These are phyloP conservation scores for Dorcus parallelipipedus DNA, from an alignment of 2,888 invertebrate species.

Conservation along the genomic window DNA sequence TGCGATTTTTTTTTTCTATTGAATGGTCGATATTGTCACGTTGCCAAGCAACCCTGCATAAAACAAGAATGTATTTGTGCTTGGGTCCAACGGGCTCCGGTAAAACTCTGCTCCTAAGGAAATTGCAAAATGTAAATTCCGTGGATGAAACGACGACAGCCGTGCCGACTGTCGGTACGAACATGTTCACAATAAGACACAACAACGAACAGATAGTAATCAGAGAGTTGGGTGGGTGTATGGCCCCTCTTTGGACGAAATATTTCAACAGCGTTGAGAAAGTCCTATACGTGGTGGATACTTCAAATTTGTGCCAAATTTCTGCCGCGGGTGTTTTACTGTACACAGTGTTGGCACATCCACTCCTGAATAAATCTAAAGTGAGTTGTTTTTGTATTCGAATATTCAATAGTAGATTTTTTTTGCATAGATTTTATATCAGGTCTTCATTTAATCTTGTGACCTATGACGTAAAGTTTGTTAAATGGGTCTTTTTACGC, in stretches of 20 bases:
- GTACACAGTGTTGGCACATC: conserved; percentile 74
- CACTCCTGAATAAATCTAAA: conserved; percentile 62
- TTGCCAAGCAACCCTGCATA: conserved; percentile 5
- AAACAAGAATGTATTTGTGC: conserved; percentile 53
- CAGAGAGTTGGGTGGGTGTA: conserved; percentile 75
- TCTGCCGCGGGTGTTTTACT: conserved; percentile 79
- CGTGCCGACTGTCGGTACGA: conserved; percentile 76
- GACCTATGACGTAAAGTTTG: too few relatives aligned
- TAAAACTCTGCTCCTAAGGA: conserved; percentile 75
- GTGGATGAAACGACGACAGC: conserved; percentile 76
- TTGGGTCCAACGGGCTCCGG: conserved; percentile 78
- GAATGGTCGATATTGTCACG: neutral
- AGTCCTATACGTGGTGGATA: conserved; percentile 78
- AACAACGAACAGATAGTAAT: conserved; percentile 39
- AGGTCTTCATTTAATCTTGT: too few relatives aligned
- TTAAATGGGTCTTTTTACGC: too few relatives aligned
- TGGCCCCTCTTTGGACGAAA: conserved; percentile 79
- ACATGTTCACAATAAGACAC: conserved; percentile 63
- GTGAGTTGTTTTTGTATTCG: conserved; percentile 43
- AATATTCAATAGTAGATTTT: too few relatives aligned
- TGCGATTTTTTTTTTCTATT: neutral
- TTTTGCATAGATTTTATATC: too few relatives aligned
- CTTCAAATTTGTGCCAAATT: conserved; percentile 82
- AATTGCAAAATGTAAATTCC: conserved; percentile 64
- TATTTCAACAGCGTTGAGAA: conserved; percentile 66